phyloP scores from a whole-genome alignment of 1,140 invertebrate genomes.

The Ceratosolen fusciceps region DNA sequence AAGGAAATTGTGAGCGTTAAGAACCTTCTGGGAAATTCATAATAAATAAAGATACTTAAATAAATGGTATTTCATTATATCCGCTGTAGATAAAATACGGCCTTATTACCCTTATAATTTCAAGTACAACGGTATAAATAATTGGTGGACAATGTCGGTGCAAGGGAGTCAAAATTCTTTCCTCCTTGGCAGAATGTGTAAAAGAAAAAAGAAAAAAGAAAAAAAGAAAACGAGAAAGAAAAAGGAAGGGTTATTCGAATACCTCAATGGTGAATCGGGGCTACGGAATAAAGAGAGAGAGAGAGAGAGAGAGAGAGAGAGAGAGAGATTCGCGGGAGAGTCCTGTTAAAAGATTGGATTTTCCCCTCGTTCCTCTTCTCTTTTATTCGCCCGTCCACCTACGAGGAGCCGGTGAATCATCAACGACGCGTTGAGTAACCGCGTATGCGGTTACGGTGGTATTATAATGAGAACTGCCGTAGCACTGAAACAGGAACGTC shows the following conservation, averaged over 20 bases:
- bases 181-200: not conserved
- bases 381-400: slow-evolving; percentile 25
- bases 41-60: not conserved
- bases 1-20: not conserved
- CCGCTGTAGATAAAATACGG: not conserved
- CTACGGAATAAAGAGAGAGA: too few species aligned
- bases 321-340: too few species aligned
- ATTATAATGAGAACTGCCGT: not conserved
- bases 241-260: too few species aligned
- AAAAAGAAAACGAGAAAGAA: too few species aligned
- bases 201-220: too few species aligned
- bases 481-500: not conserved
- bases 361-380: not conserved
- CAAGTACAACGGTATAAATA: not conserved
- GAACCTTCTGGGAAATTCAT: not conserved
- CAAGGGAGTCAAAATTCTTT: not conserved
- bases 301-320: too few species aligned
- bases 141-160: not conserved
- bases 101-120: not conserved
- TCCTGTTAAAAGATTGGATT: not conserved
- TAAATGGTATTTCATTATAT: not conserved
- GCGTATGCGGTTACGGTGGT: not conserved
- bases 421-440: slow-evolving; percentile 22
- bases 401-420: slow-evolving; percentile 13
- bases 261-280: too few species aligned